Evolutionary conservation across 2,888 invertebrate species (phyloP).

Genomic region (Cerceris ruficornis): DNA sequence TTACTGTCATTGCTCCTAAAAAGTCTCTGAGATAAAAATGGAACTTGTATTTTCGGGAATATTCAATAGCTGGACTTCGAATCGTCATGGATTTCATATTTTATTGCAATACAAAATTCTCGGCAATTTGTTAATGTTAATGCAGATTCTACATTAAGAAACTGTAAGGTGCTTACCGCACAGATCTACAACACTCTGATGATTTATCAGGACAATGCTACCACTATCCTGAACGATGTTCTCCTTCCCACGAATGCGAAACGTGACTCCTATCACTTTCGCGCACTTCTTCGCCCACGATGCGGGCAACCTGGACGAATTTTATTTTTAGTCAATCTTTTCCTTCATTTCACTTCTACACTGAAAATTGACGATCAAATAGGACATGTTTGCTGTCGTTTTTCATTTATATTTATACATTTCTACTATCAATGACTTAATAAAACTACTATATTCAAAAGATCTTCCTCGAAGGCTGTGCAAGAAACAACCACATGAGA

Average conservation of each 20-base stretch:
- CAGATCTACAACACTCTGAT: constrained; percentile 94
- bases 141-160: too few species aligned
- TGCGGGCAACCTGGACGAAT: constrained; percentile 86
- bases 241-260: constrained; percentile 89
- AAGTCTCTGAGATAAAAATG: too few species aligned
- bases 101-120: too few species aligned
- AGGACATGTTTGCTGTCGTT: background rate
- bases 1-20: too few species aligned
- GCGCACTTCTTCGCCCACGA: constrained; percentile 84
- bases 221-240: constrained; percentile 89
- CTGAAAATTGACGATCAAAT: background rate
- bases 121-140: too few species aligned
- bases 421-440: too few species aligned
- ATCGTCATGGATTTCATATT: too few species aligned
- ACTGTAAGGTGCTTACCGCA: constrained; percentile 84
- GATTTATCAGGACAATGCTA: constrained; percentile 92
- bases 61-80: too few species aligned
- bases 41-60: too few species aligned
- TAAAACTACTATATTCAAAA: too few species aligned
- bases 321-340: background rate
- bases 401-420: background rate
- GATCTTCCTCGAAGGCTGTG: too few species aligned
- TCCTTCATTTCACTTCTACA: background rate
- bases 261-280: constrained; percentile 86
- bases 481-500: too few species aligned